Base-by-base conservation (phyloP, 2,888 invertebrate species). In the Nysson spinosus region DNA sequence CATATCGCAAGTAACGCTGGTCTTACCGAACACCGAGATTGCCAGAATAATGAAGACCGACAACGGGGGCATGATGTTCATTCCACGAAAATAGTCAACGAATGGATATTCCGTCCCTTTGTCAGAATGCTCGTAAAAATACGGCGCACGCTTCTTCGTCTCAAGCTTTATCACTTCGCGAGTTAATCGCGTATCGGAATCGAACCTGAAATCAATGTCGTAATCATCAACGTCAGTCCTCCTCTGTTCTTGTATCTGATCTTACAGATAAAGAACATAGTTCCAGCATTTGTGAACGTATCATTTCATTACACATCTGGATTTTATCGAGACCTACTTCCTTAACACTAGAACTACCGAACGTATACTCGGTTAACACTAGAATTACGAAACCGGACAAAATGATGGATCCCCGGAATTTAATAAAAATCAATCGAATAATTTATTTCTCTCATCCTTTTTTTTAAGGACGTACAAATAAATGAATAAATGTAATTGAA, bases 21-120 rank as follows among this genome's bases (percentile, higher is more conserved):
- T n/a, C 66, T 71, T 66, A 71, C 71, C 70, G 9, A 62, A 56
- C 7, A 62, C 34, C 9, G 39, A 54, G 14, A 51, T 4, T 7
- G 47, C 11, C 5, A 70, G 30, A 37, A 62, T 26, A 16, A 37
- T 12, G n/a, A 42, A 40, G 32, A 58, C 22, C 5, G 51, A 12
- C 24, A 43, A 49, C 4, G 14, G 70, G 42, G 30, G 20, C 70
- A 70, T 69, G 24, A 7, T 17, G 30, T 20, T 17, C 12, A 20
- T 1, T 6, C 9, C n/a, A 11, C 19, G 12, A 16, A 28, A 19
- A 35, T 24, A 11, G 12, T 19, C n/a, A 6, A 6, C 22, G 6
- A 12, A 2, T 12, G 1, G 14, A 4, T 5, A 1, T 17, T 35
- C 14, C 35, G 16, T 7, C 16, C 6, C 14, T 3, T 35, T 17